Evolutionary conservation across 2,888 invertebrate species (phyloP).

Genomic region (Prenolepis imparis): DNA sequence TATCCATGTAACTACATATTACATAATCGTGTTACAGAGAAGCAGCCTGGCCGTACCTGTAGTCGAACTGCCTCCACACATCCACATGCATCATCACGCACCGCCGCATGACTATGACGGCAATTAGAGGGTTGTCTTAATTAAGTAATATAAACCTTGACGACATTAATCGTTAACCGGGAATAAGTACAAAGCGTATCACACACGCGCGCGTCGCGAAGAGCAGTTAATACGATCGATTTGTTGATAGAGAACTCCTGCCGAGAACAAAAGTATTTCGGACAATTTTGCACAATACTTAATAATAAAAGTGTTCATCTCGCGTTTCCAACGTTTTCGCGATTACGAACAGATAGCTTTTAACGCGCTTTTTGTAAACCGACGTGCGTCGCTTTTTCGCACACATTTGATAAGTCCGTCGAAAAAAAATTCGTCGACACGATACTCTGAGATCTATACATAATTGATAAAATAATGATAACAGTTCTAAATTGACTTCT

Average conservation of each 20-base stretch:
- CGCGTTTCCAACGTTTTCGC: conserved; percentile 8
- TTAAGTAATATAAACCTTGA: conserved; percentile 17
- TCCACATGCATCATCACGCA: conserved; percentile 85
- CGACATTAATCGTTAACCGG: conserved; percentile 26
- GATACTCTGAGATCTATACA: neutral
- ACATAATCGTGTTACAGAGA: conserved; percentile 82
- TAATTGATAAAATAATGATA: conserved; percentile 20
- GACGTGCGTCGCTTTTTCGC: conserved; percentile 37
- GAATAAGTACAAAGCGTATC: conserved; percentile 71
- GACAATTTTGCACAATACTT: conserved; percentile 48
- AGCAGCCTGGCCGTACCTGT: conserved; percentile 85
- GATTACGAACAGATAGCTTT: conserved; percentile 44
- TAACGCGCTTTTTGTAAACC: conserved; percentile 17
- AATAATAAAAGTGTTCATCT: neutral
- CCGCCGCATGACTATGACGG: conserved; percentile 82
- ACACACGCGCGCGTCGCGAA: conserved; percentile 48
- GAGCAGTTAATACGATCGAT: conserved; percentile 28
- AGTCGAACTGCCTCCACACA: conserved; percentile 86
- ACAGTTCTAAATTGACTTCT: conserved; percentile 30
- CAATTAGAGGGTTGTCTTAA: conserved; percentile 56
- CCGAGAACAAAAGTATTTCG: conserved; percentile 1
- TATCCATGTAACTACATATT: neutral
- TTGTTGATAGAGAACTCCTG: neutral
- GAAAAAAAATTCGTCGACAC: neutral
- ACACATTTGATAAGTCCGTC: conserved; percentile 42